These are phyloP conservation scores for Spongilla lacustris DNA, from an alignment of 37 sponge, comb jelly and placozoan genomes.

Conservation along the genomic window DNA sequence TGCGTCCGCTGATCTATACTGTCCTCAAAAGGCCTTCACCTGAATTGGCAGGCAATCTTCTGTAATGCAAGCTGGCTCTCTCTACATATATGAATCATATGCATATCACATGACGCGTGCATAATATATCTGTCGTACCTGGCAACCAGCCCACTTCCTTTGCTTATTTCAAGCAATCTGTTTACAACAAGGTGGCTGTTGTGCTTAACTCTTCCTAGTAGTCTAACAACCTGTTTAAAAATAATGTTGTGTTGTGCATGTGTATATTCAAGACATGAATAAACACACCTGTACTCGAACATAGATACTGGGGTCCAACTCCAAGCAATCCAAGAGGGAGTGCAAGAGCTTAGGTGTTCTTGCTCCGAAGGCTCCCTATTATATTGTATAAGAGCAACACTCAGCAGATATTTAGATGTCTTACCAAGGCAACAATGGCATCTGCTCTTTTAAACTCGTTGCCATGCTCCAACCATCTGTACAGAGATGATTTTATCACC, in stretches of 20 bases:
- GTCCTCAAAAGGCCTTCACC: not conserved
- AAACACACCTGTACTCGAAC: slow-evolving; percentile 40
- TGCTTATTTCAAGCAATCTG: slow-evolving; percentile 35
- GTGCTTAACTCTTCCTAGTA: slow-evolving; percentile 8
- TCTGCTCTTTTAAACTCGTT: not conserved
- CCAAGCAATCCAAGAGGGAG: slow-evolving; percentile 31
- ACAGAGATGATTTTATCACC: not conserved
- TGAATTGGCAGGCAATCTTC: not conserved
- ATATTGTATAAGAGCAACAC: not conserved
- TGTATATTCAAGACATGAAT: not conserved
- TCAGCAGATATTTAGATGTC: not conserved
- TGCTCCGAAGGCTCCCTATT: slow-evolving; percentile 24
- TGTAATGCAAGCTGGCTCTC: not conserved
- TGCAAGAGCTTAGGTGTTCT: slow-evolving; percentile 1
- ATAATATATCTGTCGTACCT: not conserved
- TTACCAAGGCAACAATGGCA: not conserved
- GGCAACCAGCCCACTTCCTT: slow-evolving; percentile 35
- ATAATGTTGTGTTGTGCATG: not conserved
- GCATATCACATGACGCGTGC: not conserved
- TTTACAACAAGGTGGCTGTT: slow-evolving; percentile 14
- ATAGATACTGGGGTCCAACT: slow-evolving; percentile 50
- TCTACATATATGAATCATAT: not conserved
- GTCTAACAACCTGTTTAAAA: slow-evolving; percentile 10
- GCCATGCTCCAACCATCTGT: not conserved
- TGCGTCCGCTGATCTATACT: not conserved